Base-by-base conservation (phyloP, 2,113 vertebrate species). In the Tyrannus savana region DNA sequence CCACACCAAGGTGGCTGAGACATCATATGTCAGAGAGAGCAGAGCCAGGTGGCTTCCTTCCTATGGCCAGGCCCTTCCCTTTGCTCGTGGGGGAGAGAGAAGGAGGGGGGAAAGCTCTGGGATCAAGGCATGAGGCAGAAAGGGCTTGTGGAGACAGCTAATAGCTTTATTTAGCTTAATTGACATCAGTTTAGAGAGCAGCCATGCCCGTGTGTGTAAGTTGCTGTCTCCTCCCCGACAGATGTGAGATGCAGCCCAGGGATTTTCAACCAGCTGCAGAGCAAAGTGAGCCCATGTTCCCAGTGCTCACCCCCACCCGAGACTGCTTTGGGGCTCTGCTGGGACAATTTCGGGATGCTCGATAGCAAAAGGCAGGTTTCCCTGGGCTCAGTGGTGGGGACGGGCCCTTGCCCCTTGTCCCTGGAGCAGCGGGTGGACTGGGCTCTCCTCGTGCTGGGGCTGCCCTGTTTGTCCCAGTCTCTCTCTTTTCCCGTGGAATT, bases 1-100 rank as follows among this genome's bases (percentile, higher is more conserved):
- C 52, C 62, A 3, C 10, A 1, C 1, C 27, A 5, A 18, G 15
- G 18, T 33, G 5, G n/a, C 30, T 0, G 4, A 47, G 59, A 55
- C 72, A 42, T 41, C 2, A 2, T 0, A 2, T 28, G 33, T 16
- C 0, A 12, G 18, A 19, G 73, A 52, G 64, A 73, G 28, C 37
- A 5, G 66, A 60, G 30, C 25, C 14, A 1, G 5, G 19, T 3
- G 12, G 19, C 35, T 3, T 30, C 37, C 33, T 23, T 35, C 10
- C 22, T 16, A 58, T 1, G 1, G 74, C 25, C 10, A 50, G 39
- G 22, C 76, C 35, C 46, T 60, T 30, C 14, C 49, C 50, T 59
- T 49, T 0, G 3, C 17, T 47, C 44, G 1, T 23, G 62, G 23
- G 58, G 23, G 47, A 47, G 28, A 4, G 9, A 11, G 25, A 50